phyloP scores from a whole-genome alignment of 1,140 invertebrate genomes.

The Papilio helenus region DNA sequence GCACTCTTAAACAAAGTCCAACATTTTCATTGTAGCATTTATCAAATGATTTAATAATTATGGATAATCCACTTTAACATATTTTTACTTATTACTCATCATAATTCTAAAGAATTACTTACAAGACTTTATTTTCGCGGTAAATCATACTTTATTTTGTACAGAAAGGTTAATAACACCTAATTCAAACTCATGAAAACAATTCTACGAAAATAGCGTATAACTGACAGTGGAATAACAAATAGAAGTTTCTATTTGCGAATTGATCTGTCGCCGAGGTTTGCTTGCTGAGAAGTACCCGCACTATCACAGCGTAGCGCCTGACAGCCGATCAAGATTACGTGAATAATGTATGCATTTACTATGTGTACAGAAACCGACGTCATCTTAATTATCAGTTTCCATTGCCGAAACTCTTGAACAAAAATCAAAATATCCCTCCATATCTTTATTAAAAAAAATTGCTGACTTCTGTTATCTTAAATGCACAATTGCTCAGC shows the following conservation, averaged over 20 bases:
- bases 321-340: constrained; percentile 42
- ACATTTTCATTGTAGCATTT: too few relatives aligned
- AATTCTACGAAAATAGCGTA: background rate
- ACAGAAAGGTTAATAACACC: background rate
- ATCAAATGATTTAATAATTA: too few relatives aligned
- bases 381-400: background rate
- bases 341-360: constrained; percentile 46
- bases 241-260: constrained; percentile 37
- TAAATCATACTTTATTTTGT: background rate
- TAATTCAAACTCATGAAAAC: background rate
- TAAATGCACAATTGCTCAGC: too few relatives aligned
- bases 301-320: constrained; percentile 46
- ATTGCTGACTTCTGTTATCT: too few relatives aligned
- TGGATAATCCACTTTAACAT: too few relatives aligned
- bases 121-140: background rate
- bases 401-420: background rate
- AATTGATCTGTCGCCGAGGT: constrained; percentile 45
- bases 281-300: constrained; percentile 53
- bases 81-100: background rate
- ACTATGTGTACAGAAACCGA: background rate
- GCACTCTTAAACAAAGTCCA: background rate
- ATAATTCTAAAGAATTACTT: background rate
- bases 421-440: too few relatives aligned
- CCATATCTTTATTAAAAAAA: too few relatives aligned
- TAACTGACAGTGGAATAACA: constrained; percentile 10